These are phyloP conservation scores for Aphelocoma californica DNA, from an alignment of 2,797 vertebrate species.

Conservation along the genomic window DNA sequence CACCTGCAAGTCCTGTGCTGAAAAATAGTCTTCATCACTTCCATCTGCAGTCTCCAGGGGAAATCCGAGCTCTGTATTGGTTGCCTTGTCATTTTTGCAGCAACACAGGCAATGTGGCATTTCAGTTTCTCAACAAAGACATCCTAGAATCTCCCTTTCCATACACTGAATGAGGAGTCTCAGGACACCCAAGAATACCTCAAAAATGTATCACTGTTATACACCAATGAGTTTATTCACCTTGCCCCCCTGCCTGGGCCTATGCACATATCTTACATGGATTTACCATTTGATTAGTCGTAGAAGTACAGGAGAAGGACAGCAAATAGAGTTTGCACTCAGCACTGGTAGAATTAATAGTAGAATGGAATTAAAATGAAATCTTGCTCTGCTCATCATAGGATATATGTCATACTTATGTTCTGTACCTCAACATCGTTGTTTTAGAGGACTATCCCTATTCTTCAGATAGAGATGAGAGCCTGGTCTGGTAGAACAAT, in stretches of 20 bases:
- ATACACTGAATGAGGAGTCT: not conserved
- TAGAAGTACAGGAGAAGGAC: not conserved
- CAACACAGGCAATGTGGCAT: not conserved
- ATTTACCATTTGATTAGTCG: not conserved
- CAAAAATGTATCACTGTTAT: not conserved
- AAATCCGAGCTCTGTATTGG: not conserved
- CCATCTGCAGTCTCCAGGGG: not conserved
- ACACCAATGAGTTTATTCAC: not conserved
- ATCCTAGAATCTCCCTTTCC: not conserved
- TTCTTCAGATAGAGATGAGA: not conserved
- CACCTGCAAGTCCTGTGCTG: not conserved
- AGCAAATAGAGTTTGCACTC: not conserved
- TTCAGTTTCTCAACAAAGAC: not conserved
- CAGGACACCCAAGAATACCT: not conserved
- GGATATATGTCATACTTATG: not conserved
- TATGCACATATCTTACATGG: not conserved
- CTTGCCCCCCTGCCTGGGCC: not conserved
- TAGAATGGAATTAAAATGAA: not conserved
- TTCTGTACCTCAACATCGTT: not conserved
- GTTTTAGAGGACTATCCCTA: not conserved
- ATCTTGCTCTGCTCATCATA: not conserved
- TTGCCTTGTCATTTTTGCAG: not conserved
- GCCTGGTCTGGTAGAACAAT: not conserved
- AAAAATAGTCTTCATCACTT: not conserved
- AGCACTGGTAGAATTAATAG: not conserved